phyloP scores from a whole-genome alignment of 2,113 vertebrate genomes.

The Zapus hudsonius region DNA sequence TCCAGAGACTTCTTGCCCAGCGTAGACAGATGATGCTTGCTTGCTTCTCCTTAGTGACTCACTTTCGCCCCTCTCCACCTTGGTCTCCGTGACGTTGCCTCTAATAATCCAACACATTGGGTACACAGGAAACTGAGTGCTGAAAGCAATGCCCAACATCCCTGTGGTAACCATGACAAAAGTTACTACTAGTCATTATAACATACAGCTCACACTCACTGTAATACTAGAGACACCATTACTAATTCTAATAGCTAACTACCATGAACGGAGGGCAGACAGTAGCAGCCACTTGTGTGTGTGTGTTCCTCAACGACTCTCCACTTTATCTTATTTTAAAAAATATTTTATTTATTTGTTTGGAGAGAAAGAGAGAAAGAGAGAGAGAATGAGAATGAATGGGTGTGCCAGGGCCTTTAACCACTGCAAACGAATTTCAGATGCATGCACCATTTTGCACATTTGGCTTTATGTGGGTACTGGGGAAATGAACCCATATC shows the following conservation, averaged over 20 bases:
- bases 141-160: neutral
- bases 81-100: neutral
- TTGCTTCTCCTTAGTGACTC: neutral
- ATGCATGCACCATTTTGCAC: no score
- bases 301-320: no score
- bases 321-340: no score
- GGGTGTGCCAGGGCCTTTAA: no score
- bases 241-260: neutral
- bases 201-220: neutral
- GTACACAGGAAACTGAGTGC: neutral
- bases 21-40: neutral
- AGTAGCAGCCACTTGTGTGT: no score
- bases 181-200: neutral
- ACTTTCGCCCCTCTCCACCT: neutral
- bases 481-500: no score
- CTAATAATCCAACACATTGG: neutral
- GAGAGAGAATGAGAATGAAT: no score
- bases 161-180: neutral
- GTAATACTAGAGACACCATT: neutral
- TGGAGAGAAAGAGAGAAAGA: no score
- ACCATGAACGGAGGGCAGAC: neutral
- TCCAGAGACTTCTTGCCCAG: neutral
- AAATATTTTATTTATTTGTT: no score
- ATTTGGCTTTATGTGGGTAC: no score
- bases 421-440: no score